These are phyloP conservation scores for Eonycteris spelaea DNA, from an alignment of 2,113 vertebrate genomes.

Conservation along the genomic window DNA sequence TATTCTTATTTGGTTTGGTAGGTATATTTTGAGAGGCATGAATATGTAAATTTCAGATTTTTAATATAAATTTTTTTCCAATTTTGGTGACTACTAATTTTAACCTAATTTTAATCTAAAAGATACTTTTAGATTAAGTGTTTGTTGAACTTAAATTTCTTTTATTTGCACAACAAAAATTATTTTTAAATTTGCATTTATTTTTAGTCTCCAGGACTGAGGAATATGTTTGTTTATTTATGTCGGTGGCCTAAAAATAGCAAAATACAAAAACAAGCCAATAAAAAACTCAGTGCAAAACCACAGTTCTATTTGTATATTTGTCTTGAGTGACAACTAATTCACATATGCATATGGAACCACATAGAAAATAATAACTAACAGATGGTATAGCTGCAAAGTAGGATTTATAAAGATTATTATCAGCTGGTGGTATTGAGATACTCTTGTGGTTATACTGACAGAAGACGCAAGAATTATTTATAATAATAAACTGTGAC, in stretches of 20 bases:
- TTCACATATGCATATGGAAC: slow-evolving; percentile 69
- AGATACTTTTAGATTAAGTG: slow-evolving; percentile 16
- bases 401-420: slow-evolving; percentile 83
- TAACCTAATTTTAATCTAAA: not conserved
- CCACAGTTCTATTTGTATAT: slow-evolving; percentile 42
- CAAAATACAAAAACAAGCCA: slow-evolving; percentile 59
- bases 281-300: slow-evolving; percentile 35
- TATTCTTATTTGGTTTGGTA: slow-evolving; percentile 18
- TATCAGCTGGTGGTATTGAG: slow-evolving; percentile 73
- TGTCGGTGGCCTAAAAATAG: slow-evolving; percentile 53
- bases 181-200: slow-evolving; percentile 6
- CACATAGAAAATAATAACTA: slow-evolving; percentile 76
- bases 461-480: slow-evolving; percentile 71
- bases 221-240: slow-evolving; percentile 55
- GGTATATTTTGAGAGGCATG: not conserved
- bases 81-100: slow-evolving; percentile 8
- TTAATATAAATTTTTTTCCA: not conserved
- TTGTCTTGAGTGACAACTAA: slow-evolving; percentile 62
- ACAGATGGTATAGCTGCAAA: slow-evolving; percentile 81
- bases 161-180: not conserved
- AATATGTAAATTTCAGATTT: slow-evolving; percentile 23
- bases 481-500: slow-evolving; percentile 69
- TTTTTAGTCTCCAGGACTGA: slow-evolving; percentile 25
- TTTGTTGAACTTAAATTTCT: slow-evolving; percentile 30
- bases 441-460: slow-evolving; percentile 74